Conservation (phyloP, 2,113 vertebrate species). For the Platichthys stellatus region DNA sequence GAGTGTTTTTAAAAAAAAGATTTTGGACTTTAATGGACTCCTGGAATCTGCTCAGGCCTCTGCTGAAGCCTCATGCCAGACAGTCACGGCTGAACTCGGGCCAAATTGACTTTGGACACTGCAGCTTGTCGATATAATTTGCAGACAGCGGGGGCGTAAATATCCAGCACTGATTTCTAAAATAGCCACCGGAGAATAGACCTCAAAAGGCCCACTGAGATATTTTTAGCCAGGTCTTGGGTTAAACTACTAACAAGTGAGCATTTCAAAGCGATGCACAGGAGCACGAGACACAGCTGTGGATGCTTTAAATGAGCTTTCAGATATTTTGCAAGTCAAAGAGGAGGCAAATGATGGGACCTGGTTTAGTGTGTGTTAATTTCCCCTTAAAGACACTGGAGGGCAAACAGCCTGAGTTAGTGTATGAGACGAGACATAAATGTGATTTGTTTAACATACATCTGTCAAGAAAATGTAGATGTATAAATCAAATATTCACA, state of each 20-base stretch:
- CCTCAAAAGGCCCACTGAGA: background rate
- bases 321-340: background rate
- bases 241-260: background rate
- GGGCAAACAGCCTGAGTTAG: no score
- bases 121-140: constrained; percentile 67
- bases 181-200: constrained; percentile 28
- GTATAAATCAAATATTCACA: background rate
- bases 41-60: constrained; percentile 51
- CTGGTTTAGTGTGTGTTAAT: background rate
- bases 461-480: background rate
- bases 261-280: background rate
- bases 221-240: background rate
- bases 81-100: constrained; percentile 45
- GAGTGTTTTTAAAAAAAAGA: constrained; percentile 49
- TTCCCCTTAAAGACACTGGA: no score
- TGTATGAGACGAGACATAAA: no score
- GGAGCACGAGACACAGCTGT: background rate
- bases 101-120: constrained; percentile 67
- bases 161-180: constrained; percentile 36
- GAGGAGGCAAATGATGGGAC: background rate
- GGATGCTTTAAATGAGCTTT: background rate
- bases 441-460: no score
- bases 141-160: constrained; percentile 41
- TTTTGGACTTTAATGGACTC: constrained; percentile 58
- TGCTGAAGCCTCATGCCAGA: constrained; percentile 45